Evolutionary conservation across 1,140 invertebrate genomes (phyloP), one percentile per base, ranked within the genome.

Genomic region (Leptinotarsa texana): DNA sequence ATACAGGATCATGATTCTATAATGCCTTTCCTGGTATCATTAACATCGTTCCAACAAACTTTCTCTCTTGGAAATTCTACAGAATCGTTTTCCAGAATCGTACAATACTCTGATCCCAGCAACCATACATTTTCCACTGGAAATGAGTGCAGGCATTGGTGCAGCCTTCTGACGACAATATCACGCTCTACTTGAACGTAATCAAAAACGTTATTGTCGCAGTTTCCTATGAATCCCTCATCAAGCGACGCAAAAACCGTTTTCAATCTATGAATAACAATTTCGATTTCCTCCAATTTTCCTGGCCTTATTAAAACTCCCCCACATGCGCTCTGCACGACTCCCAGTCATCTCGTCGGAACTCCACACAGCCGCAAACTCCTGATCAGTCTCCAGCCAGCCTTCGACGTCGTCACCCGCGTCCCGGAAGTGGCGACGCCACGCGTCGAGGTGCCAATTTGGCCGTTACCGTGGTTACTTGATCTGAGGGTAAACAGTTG

Each of bases 261-360:
- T 71, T 62, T 51, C 51, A 33, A 62, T 61, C 69, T 57, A 71
- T 71, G 69, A 71, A 71, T 71, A 71, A 71, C 69, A 71, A 71
- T 71, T 71, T 71, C 69, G 69, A 71, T 71, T 71, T 71, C 48
- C 69, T 71, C 51, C 69, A 62, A 71, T 71, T 71, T 71, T 71
- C 69, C 69, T n/a, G 49, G 49, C 69, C 69, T 62, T 62, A 62
- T 71, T 71, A 62, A 71, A 57, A 62, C 69, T 71, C 69, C 17
- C 33, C 49, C 69, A 62, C 69, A 57, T 71, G 69, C 49, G 69
- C 69, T 48, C 2, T 61, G 22, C n/a, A 24, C 42, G 18, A 47
- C 66, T 68, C 66, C 66, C 66, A 68, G 66, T 68, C 66, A 68
- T 68, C 66, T 66, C 63, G 63, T 27, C 63, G 24, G 21, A 66